These are phyloP conservation scores for Coreius guichenoti DNA, from an alignment of 2,797 vertebrate genomes.

Conservation along the genomic window DNA sequence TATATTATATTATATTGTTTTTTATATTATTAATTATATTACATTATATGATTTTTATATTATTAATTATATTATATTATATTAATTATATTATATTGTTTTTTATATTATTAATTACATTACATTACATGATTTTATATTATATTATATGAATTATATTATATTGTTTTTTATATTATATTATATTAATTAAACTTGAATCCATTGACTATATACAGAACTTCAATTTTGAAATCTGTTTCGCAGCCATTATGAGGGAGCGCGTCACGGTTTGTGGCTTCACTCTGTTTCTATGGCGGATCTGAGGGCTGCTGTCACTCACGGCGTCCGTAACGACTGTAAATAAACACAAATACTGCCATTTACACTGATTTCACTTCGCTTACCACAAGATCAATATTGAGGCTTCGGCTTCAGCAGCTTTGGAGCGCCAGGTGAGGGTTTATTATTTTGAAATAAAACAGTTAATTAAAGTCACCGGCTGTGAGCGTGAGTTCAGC, in stretches of 20 bases:
- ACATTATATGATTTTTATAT: too few relatives aligned
- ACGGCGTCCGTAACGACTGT: conserved; percentile 20
- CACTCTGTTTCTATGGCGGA: conserved; percentile 45
- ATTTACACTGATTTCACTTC: conserved; percentile 19
- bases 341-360: conserved; percentile 36
- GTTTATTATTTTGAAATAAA: background rate
- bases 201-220: background rate
- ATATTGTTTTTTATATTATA: background rate
- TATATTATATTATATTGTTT: background rate
- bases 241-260: background rate
- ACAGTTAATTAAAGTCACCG: conserved; percentile 14
- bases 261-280: conserved; percentile 8
- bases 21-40: too few relatives aligned
- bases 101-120: too few relatives aligned
- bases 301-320: conserved; percentile 26
- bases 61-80: too few relatives aligned
- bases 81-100: too few relatives aligned
- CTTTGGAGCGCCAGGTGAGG: conserved; percentile 53
- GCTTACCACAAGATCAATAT: conserved; percentile 26
- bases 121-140: background rate
- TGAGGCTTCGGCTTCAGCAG: conserved; percentile 29
- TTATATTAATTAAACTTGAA: background rate
- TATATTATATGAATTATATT: background rate
- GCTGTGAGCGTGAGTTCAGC: conserved; percentile 5
- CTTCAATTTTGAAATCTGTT: conserved; percentile 47